Conservation (phyloP, 2,888 invertebrate species). For the Noctua janthina region DNA sequence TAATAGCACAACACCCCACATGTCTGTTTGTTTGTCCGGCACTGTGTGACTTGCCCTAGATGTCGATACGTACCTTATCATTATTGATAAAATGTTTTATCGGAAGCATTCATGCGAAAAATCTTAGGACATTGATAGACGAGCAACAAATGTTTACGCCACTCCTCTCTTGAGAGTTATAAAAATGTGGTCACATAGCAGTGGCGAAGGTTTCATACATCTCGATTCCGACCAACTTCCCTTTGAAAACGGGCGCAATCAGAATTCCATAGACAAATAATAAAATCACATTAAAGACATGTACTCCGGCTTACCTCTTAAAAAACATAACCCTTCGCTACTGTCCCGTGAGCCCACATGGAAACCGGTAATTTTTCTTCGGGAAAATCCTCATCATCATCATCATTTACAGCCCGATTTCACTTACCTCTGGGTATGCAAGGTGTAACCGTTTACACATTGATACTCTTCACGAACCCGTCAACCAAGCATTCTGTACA, state of each 20-base stretch:
- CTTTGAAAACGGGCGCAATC: too few relatives aligned
- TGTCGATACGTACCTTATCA: constrained; percentile 65
- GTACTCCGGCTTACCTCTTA: too few relatives aligned
- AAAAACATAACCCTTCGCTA: too few relatives aligned
- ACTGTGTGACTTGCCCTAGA: constrained; percentile 58
- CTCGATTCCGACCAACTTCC: too few relatives aligned
- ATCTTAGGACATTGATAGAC: constrained; percentile 31
- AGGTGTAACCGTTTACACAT: too few relatives aligned
- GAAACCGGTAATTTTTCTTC: neutral
- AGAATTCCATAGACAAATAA: too few relatives aligned
- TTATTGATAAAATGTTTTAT: constrained; percentile 67
- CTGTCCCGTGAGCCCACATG: neutral
- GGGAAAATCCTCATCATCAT: neutral
- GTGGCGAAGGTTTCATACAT: too few relatives aligned
- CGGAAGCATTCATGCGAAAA: constrained; percentile 45
- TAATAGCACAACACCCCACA: constrained; percentile 67
- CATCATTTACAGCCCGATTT: too few relatives aligned
- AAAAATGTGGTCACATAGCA: neutral
- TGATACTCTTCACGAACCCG: too few relatives aligned
- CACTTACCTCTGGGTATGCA: too few relatives aligned
- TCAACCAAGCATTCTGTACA: too few relatives aligned
- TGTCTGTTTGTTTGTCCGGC: constrained; percentile 60
- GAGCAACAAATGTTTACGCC: neutral
- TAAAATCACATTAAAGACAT: too few relatives aligned
- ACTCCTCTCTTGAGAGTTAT: neutral